Evolutionary conservation across 2,888 invertebrate genomes (phyloP).

Genomic region (Caenorhabditis sulstoni): DNA sequence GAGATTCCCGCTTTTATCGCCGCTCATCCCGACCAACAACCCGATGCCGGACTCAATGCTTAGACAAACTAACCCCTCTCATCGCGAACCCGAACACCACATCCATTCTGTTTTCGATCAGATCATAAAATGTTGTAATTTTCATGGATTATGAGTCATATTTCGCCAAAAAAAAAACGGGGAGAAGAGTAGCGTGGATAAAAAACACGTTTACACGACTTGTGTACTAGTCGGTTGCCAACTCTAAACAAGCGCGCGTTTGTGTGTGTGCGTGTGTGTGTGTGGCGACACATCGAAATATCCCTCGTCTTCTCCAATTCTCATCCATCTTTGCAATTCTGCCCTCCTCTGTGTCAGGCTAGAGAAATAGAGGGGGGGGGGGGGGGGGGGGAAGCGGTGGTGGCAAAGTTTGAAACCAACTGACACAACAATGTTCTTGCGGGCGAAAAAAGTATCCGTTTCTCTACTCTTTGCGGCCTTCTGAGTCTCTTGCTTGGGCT

Average conservation of each 20-base stretch:
- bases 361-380: constrained; percentile 1
- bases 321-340: background rate
- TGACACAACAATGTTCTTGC: constrained; percentile 6
- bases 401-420: background rate
- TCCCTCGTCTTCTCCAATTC: constrained; percentile 24
- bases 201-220: constrained; percentile 22
- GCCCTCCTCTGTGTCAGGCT: constrained; percentile 13
- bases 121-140: background rate
- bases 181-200: constrained; percentile 2
- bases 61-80: too few species aligned
- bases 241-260: constrained; percentile 40
- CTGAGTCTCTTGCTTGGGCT: too few species aligned
- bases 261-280: too few species aligned
- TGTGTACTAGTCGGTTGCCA: constrained; percentile 38
- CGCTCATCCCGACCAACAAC: constrained; percentile 93
- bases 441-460: background rate
- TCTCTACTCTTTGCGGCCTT: background rate
- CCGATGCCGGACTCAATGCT: constrained; percentile 86
- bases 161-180: constrained; percentile 4
- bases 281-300: constrained; percentile 42
- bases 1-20: constrained; percentile 92
- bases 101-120: too few species aligned
- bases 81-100: too few species aligned
- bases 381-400: background rate
- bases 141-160: constrained; percentile 15